A percentile compares a stretch with the other conserved stretches of the same genome.
Conservation (phyloP, 2,113 vertebrate species). For the Chascanopsetta lugubris region DNA sequence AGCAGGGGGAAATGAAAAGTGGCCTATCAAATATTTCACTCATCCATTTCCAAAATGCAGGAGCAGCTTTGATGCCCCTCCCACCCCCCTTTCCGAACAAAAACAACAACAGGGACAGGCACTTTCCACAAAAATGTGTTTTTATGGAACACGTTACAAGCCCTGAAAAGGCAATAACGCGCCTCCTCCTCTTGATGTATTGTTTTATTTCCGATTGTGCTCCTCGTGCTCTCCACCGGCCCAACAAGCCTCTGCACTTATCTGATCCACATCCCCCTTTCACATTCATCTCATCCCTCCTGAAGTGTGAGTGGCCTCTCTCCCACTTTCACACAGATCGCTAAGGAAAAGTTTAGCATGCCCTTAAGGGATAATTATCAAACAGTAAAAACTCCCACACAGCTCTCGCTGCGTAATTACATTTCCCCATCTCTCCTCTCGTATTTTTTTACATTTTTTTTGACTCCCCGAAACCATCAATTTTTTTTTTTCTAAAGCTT, state of each 20-base stretch:
- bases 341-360: slow-evolving; percentile 72
- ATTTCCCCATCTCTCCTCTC: slow-evolving; percentile 54
- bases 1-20: slow-evolving; percentile 46
- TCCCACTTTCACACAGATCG: slow-evolving; percentile 50
- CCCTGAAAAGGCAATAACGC: slow-evolving; percentile 32
- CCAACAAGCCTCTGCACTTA: slow-evolving; percentile 37
- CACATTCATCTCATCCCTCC: slow-evolving; percentile 37
- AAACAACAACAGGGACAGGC: slow-evolving; percentile 17
- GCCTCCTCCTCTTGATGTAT: slow-evolving; percentile 41
- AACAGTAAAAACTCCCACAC: slow-evolving; percentile 75
- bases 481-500: slow-evolving; percentile 59
- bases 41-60: slow-evolving; percentile 46
- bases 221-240: slow-evolving; percentile 24
- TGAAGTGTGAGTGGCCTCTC: slow-evolving; percentile 50
- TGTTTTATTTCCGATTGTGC: slow-evolving; percentile 46
- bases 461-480: slow-evolving; percentile 56
- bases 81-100: too few relatives aligned
- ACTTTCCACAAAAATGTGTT: slow-evolving; percentile 31
- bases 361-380: slow-evolving; percentile 78
- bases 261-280: slow-evolving; percentile 39
- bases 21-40: slow-evolving; percentile 48
- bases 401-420: slow-evolving; percentile 73
- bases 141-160: slow-evolving; percentile 40
- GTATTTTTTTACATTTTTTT: slow-evolving; percentile 10
- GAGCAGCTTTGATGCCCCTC: slow-evolving; percentile 39